Percentiles rank a stretch among this genome's conserved stretches.
phyloP scores from a whole-genome alignment of 2,888 invertebrate species.

The Luperina nickerlii region DNA sequence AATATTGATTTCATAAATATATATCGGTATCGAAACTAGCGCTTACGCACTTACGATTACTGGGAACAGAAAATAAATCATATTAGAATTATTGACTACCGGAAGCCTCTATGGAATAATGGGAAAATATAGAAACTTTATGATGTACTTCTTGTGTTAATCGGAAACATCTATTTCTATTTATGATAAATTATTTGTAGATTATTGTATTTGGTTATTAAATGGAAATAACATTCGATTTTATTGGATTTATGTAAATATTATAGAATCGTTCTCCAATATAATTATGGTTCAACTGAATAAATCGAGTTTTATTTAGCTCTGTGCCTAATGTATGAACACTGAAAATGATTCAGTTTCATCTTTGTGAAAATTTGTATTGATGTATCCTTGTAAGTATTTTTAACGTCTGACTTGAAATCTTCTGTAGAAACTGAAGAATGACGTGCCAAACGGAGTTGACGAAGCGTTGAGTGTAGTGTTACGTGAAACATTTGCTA shows the following conservation, averaged over 20 bases:
- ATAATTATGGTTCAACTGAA: conserved; percentile 7
- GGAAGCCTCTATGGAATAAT: conserved; percentile 47
- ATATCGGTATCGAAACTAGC: conserved; percentile 52
- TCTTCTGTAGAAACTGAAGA: conserved; percentile 50
- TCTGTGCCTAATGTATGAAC: not conserved
- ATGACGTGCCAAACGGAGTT: conserved; percentile 47
- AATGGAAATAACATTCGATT: not conserved
- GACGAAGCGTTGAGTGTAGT: conserved; percentile 60
- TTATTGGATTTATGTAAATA: not conserved
- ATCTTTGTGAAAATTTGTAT: conserved; percentile 40
- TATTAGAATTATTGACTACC: conserved; percentile 51
- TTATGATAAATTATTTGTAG: conserved; percentile 16
- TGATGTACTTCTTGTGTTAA: conserved; percentile 36
- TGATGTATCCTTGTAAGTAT: conserved; percentile 37
- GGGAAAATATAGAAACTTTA: conserved; percentile 28
- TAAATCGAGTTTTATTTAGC: conserved; percentile 1
- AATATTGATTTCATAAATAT: conserved; percentile 63
- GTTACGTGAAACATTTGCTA: conserved; percentile 54
- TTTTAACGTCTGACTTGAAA: conserved; percentile 47
- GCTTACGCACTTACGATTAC: conserved; percentile 61
- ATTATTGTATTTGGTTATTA: not conserved
- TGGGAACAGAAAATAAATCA: conserved; percentile 62
- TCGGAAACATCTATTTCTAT: conserved; percentile 42
- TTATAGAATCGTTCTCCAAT: not conserved
- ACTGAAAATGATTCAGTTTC: conserved; percentile 24